These are phyloP conservation scores for Ceryle rudis DNA, from an alignment of 2,797 vertebrate species.

Conservation along the genomic window DNA sequence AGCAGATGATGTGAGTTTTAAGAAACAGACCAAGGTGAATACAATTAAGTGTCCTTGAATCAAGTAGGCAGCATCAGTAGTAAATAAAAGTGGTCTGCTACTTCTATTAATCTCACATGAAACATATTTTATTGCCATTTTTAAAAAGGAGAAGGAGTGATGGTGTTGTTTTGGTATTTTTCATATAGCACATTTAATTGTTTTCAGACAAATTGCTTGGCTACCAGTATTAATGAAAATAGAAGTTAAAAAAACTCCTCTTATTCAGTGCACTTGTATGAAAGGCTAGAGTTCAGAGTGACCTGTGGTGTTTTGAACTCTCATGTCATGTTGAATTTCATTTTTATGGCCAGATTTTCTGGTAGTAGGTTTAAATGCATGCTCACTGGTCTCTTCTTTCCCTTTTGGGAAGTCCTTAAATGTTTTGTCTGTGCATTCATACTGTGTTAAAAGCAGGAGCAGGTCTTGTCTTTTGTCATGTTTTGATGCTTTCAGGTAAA, in stretches of 20 bases:
- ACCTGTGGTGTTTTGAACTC: not conserved
- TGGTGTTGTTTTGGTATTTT: not conserved
- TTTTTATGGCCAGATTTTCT: not conserved
- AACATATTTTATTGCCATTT: not conserved
- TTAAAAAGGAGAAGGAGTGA: not conserved
- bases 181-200: not conserved
- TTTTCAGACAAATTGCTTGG: not conserved
- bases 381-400: not conserved
- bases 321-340: not conserved
- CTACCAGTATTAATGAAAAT: not conserved
- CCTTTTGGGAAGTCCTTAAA: not conserved
- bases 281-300: not conserved
- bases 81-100: not conserved
- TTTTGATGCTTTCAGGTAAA: not conserved
- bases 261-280: not conserved
- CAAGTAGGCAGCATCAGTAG: not conserved
- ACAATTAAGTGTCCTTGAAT: not conserved
- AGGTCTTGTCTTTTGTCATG: not conserved
- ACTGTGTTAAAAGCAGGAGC: not conserved
- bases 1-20: not conserved
- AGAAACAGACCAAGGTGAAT: not conserved
- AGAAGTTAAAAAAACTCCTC: not conserved
- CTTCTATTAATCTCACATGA: not conserved
- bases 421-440: not conserved
- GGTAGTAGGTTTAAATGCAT: not conserved